Percentiles rank a stretch among this genome's conserved stretches.
Conservation (phyloP, 2,797 vertebrate species). For the Lutjanus argentimaculatus region DNA sequence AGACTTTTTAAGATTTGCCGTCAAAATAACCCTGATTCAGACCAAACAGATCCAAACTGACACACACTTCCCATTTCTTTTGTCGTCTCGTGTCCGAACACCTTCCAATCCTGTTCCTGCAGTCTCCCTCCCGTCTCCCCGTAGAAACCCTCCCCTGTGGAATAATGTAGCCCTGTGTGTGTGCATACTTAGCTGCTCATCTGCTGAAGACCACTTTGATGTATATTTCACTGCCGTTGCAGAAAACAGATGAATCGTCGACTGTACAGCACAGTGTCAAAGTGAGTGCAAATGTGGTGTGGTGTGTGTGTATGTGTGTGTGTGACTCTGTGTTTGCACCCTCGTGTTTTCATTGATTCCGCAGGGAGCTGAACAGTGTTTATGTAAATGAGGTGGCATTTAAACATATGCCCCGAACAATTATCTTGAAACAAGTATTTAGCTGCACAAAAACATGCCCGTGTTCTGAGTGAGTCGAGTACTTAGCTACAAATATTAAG, state of each 20-base stretch:
- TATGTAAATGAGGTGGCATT: constrained; percentile 83
- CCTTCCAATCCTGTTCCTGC: neutral
- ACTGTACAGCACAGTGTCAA: constrained; percentile 59
- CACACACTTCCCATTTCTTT: constrained; percentile 14
- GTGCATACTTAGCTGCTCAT: constrained; percentile 54
- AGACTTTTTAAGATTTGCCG: no score
- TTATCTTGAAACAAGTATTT: constrained; percentile 78
- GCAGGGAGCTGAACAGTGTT: constrained; percentile 77
- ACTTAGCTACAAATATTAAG: constrained; percentile 60
- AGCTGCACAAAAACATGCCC: constrained; percentile 63
- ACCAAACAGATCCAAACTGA: constrained; percentile 18
- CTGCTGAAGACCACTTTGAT: constrained; percentile 73
- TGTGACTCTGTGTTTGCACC: constrained; percentile 34
- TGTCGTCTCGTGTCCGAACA: neutral
- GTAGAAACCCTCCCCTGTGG: constrained; percentile 16
- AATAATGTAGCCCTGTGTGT: constrained; percentile 12
- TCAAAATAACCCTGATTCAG: no score
- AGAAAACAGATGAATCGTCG: constrained; percentile 68
- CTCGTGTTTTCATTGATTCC: constrained; percentile 72
- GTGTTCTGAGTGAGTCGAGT: constrained; percentile 46
- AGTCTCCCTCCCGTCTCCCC: constrained; percentile 8
- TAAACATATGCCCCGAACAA: constrained; percentile 79
- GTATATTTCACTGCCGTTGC: constrained; percentile 74
- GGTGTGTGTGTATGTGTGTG: constrained; percentile 14
- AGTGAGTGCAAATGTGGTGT: constrained; percentile 56